Conservation (phyloP, 2,797 vertebrate genomes). For the Tokudaia muenninki region DNA sequence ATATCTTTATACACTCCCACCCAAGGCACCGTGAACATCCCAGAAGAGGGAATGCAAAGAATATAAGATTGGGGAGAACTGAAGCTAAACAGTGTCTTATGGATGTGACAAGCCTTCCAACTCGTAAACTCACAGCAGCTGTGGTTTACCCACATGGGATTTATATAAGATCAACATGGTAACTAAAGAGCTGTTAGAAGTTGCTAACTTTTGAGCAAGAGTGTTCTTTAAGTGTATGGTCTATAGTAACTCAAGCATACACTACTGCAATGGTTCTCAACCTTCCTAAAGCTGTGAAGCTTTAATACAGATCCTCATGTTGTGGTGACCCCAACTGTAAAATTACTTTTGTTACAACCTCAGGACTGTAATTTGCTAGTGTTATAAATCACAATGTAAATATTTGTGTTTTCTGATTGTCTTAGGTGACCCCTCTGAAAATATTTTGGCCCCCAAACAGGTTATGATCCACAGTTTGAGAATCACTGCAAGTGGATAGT, state of each 20-base stretch:
- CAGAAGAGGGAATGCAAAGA: neutral
- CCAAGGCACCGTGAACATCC: neutral
- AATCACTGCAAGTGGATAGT: neutral
- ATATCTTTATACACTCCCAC: neutral
- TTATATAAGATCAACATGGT: neutral
- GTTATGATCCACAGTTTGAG: neutral
- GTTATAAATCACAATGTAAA: neutral
- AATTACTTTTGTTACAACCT: neutral
- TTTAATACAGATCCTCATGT: neutral
- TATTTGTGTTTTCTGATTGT: neutral
- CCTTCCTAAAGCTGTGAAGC: neutral
- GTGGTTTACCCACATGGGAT: neutral
- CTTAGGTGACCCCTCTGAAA: neutral
- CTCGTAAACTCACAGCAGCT: neutral
- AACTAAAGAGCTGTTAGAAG: neutral
- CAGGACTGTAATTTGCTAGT: neutral
- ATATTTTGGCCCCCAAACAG: neutral
- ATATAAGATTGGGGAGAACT: neutral
- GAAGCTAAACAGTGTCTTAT: neutral
- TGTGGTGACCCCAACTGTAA: neutral
- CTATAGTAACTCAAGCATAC: neutral
- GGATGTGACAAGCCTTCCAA: neutral
- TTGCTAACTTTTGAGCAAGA: neutral
- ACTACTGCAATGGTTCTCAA: neutral
- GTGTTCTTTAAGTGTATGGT: neutral